phyloP scores from a whole-genome alignment of 1,140 invertebrate genomes.

The Metopolophium dirhodum region DNA sequence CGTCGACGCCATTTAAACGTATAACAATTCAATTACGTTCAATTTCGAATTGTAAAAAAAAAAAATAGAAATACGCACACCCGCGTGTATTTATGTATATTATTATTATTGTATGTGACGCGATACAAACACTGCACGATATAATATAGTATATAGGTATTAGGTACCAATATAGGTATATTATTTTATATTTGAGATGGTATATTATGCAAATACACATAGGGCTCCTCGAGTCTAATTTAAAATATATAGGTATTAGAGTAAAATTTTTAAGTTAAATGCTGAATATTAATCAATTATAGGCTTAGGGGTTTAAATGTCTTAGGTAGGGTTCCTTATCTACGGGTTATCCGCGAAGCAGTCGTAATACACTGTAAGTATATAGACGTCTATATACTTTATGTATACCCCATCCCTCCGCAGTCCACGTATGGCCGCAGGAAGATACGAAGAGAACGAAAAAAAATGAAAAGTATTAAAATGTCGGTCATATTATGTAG shows the following conservation, averaged over 20 bases:
- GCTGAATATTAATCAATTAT: not conserved
- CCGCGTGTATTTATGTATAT: not conserved
- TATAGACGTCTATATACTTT: not conserved
- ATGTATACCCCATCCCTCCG: not conserved
- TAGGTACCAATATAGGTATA: not conserved
- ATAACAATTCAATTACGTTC: slow-evolving; percentile 26
- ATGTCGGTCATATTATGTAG: not conserved
- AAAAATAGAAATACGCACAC: not conserved
- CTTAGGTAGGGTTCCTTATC: not conserved
- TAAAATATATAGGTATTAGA: too few relatives aligned
- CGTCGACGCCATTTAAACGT: not conserved
- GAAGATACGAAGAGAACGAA: not conserved
- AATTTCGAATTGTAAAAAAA: not conserved
- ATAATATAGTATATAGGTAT: too few relatives aligned
- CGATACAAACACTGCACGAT: not conserved
- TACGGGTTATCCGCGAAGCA: too few relatives aligned
- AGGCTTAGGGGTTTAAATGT: not conserved
- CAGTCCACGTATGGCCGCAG: not conserved
- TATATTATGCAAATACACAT: too few relatives aligned
- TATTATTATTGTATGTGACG: not conserved
- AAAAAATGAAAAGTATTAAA: not conserved
- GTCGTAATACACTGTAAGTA: too few relatives aligned
- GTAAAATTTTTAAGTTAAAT: too few relatives aligned
- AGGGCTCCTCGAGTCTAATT: not conserved
- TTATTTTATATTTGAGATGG: not conserved